A percentile compares a stretch with the other conserved stretches of the same genome.
These are phyloP conservation scores for Arizona elegans DNA, from an alignment of 2,113 vertebrate genomes.

Conservation along the genomic window DNA sequence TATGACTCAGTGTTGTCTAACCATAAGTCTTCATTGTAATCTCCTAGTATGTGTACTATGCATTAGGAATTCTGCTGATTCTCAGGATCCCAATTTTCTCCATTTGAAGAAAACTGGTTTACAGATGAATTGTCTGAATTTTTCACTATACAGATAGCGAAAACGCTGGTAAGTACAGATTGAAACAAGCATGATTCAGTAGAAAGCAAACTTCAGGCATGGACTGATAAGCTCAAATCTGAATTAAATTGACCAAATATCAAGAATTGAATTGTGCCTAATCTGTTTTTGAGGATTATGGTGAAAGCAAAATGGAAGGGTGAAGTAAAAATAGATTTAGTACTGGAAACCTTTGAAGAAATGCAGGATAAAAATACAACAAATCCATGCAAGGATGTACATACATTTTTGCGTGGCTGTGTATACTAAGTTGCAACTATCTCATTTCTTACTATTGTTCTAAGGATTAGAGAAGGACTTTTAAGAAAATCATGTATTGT, in stretches of 20 bases:
- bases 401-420: no score
- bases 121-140: neutral
- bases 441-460: neutral
- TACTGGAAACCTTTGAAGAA: neutral
- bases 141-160: neutral
- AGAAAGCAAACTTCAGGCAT: neutral
- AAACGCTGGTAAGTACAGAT: neutral
- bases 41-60: neutral
- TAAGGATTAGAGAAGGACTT: neutral
- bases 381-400: neutral
- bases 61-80: neutral
- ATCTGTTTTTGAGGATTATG: neutral
- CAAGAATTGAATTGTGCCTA: neutral
- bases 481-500: conserved; percentile 29
- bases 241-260: neutral
- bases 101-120: neutral
- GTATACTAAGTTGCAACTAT: neutral
- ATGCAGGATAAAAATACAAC: neutral
- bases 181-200: neutral
- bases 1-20: neutral
- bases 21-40: neutral
- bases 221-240: neutral
- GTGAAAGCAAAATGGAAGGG: neutral
- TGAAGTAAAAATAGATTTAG: neutral
- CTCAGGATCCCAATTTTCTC: neutral